Evolutionary conservation across 2,797 vertebrate species (phyloP).

Genomic region (Argyrosomus regius): DNA sequence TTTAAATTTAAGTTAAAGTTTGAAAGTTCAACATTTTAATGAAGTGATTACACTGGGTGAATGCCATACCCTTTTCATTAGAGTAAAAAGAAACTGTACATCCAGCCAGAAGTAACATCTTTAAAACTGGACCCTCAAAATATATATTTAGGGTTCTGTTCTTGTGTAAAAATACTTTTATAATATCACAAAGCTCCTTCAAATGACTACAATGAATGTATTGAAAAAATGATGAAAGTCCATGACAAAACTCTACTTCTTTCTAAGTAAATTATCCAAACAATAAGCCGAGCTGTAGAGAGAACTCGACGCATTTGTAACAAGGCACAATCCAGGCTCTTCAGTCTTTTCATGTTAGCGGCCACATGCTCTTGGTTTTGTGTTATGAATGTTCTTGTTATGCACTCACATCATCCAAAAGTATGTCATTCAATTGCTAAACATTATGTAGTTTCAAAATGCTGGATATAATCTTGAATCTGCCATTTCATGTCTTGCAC

Average conservation of each 20-base stretch:
- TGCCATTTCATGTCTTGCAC: not conserved
- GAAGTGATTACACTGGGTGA: slow-evolving; percentile 30
- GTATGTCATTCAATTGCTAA: not conserved
- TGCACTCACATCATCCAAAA: slow-evolving; percentile 1
- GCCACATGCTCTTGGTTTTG: not conserved
- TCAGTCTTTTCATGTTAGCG: not conserved
- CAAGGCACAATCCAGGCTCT: not conserved
- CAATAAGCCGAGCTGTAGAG: not conserved
- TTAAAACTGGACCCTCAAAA: slow-evolving; percentile 3
- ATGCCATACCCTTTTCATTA: slow-evolving; percentile 31
- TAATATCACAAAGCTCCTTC: not conserved
- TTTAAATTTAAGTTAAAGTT: slow-evolving; percentile 43
- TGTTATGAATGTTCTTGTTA: not conserved
- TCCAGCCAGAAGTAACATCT: slow-evolving; percentile 9
- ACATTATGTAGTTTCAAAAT: slow-evolving; percentile 8
- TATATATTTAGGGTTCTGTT: slow-evolving; percentile 8
- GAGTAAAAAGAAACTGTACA: slow-evolving; percentile 12
- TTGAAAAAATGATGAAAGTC: slow-evolving; percentile 1
- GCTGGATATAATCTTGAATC: slow-evolving; percentile 17
- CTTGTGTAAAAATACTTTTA: not conserved
- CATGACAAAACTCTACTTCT: not conserved
- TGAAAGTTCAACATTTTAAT: slow-evolving; percentile 61
- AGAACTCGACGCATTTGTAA: not conserved
- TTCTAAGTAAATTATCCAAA: not conserved
- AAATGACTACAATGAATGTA: slow-evolving; percentile 9